A percentile compares a stretch with the other conserved stretches of the same genome.
phyloP scores from a whole-genome alignment of 2,113 vertebrate genomes.

The Chaetodon trifascialis region DNA sequence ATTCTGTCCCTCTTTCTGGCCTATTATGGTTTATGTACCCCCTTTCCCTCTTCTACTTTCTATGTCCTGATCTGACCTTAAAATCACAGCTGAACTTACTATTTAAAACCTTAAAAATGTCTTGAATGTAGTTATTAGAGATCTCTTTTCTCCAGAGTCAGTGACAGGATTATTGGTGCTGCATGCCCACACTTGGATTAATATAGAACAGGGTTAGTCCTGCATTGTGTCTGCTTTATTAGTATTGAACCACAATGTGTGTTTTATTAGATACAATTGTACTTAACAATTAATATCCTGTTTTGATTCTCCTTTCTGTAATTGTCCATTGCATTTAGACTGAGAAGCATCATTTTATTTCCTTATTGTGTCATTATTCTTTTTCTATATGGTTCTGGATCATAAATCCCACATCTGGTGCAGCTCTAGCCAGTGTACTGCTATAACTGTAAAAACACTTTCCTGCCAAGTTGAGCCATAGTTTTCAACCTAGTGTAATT shows the following conservation, averaged over 20 bases:
- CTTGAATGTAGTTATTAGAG: conserved; percentile 47
- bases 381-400: conserved; percentile 13
- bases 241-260: conserved; percentile 20
- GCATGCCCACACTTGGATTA: conserved; percentile 31
- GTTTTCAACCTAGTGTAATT: not conserved
- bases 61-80: conserved; percentile 32
- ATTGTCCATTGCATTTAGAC: not conserved
- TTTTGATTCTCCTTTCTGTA: not conserved
- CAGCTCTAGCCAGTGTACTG: not conserved
- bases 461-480: not conserved
- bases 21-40: not conserved
- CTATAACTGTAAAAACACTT: conserved; percentile 2
- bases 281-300: not conserved
- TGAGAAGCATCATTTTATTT: conserved; percentile 9
- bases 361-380: conserved; percentile 23
- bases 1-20: not conserved
- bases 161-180: conserved; percentile 45
- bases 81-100: conserved; percentile 39
- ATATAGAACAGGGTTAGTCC: conserved; percentile 30
- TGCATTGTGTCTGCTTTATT: conserved; percentile 52
- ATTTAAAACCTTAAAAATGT: conserved; percentile 33
- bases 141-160: conserved; percentile 38
- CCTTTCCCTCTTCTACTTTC: conserved; percentile 4
- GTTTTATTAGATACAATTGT: conserved; percentile 30
- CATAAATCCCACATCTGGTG: conserved; percentile 20